Evolutionary conservation across 2,888 invertebrate species (phyloP).

Genomic region (Dysmachus trigonus): DNA sequence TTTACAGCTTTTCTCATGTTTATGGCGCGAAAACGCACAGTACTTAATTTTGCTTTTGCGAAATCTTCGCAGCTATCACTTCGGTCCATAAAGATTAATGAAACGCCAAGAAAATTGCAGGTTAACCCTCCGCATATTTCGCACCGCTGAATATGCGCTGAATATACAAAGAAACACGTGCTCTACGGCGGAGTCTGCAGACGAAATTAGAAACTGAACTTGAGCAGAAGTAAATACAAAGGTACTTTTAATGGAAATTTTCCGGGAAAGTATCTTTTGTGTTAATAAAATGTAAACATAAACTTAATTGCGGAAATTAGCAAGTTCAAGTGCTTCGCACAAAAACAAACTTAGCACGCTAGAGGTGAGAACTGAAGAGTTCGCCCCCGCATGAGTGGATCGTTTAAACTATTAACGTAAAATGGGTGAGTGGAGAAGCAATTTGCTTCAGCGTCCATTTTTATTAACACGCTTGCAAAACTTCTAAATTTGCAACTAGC

Average conservation of each 20-base stretch:
- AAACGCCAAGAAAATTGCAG: neutral
- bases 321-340: conserved; percentile 8
- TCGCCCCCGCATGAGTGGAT: neutral
- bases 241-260: neutral
- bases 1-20: neutral
- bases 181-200: neutral
- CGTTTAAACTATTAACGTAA: neutral
- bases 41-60: neutral
- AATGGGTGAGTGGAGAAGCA: neutral
- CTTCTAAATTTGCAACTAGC: neutral
- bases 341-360: neutral
- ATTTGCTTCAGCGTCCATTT: neutral
- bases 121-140: neutral
- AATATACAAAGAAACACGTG: neutral
- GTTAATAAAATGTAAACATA: neutral
- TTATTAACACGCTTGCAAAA: neutral
- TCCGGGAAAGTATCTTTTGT: neutral
- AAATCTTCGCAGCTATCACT: neutral
- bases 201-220: neutral
- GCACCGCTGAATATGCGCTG: neutral
- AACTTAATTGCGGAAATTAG: neutral
- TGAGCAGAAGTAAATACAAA: neutral
- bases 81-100: neutral
- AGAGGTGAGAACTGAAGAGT: neutral
- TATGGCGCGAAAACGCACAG: neutral